Evolutionary conservation across 2,113 vertebrate genomes (phyloP).

Genomic region (Psilopsiagon aymara): DNA sequence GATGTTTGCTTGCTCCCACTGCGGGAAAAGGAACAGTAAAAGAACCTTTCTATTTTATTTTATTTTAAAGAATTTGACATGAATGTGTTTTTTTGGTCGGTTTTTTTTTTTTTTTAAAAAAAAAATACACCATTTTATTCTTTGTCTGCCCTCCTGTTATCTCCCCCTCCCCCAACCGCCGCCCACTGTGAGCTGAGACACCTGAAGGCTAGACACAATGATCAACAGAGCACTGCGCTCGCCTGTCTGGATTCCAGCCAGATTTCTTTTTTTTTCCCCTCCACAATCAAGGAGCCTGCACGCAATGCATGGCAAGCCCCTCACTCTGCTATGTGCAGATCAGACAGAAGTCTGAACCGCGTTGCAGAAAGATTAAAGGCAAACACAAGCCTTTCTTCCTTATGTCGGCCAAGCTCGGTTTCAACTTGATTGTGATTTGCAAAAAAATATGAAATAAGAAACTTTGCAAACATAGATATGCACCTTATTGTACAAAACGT

Average conservation of each 20-base stretch:
- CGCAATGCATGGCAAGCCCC: conserved; percentile 77
- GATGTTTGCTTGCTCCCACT: conserved; percentile 77
- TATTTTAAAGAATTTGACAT: conserved; percentile 62
- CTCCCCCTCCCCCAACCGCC: conserved; percentile 84
- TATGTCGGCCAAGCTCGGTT: conserved; percentile 60
- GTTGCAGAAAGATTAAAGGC: conserved; percentile 86
- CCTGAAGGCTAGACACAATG: conserved; percentile 97
- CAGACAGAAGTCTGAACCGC: conserved; percentile 76
- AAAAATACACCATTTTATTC: conserved; percentile 79
- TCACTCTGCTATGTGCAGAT: conserved; percentile 79
- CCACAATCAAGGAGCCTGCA: conserved; percentile 84
- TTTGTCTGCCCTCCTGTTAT: conserved; percentile 92
- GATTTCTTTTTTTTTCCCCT: conserved; percentile 62
- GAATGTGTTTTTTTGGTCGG: not conserved
- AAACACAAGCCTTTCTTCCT: conserved; percentile 79
- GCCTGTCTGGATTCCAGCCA: conserved; percentile 87
- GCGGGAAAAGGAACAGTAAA: conserved; percentile 74
- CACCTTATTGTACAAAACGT: not conserved
- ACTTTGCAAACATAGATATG: not conserved
- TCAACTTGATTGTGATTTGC: conserved; percentile 60
- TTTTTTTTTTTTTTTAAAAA: not conserved
- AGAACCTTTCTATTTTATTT: conserved; percentile 57
- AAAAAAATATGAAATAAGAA: not conserved
- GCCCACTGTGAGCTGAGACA: conserved; percentile 88
- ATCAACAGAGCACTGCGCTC: conserved; percentile 90